phyloP scores from a whole-genome alignment of 2,888 invertebrate species.

The Orchesellides sinensis region DNA sequence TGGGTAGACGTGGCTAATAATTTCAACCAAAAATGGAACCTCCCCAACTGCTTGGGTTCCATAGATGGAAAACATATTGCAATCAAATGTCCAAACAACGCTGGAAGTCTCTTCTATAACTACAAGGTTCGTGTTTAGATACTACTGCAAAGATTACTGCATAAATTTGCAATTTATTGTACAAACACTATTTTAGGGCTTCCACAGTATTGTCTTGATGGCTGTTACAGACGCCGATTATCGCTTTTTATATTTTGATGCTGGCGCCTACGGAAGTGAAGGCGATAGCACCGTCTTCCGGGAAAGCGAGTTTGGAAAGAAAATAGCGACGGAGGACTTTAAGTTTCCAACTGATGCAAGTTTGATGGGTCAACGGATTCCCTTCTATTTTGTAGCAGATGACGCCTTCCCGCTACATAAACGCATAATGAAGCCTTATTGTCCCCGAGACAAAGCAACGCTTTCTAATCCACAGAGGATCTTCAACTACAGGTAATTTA shows the following conservation, averaged over 20 bases:
- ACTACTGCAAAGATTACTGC: not conserved
- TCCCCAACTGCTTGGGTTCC: conserved; percentile 70
- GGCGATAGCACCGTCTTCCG: conserved; percentile 67
- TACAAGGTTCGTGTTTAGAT: conserved; percentile 61
- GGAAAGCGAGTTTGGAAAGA: conserved; percentile 16
- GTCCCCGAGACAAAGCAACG: conserved; percentile 43
- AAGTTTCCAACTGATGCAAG: conserved; percentile 24
- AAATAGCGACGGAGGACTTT: not conserved
- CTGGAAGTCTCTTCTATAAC: conserved; percentile 72
- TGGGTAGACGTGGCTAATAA: conserved; percentile 27
- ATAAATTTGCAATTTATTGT: not conserved
- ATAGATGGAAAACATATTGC: conserved; percentile 70
- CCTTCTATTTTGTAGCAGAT: conserved; percentile 73
- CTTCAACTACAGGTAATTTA: conserved; percentile 50
- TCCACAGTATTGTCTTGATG: conserved; percentile 70
- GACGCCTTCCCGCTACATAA: conserved; percentile 72
- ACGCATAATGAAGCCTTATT: conserved; percentile 73
- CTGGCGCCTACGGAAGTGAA: conserved; percentile 71
- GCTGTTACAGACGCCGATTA: conserved; percentile 71
- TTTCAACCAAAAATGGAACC: conserved; percentile 66
- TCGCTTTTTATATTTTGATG: conserved; percentile 72
- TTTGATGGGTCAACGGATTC: conserved; percentile 49
- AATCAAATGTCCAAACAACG: conserved; percentile 68
- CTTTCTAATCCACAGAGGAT: not conserved
- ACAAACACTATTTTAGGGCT: conserved; percentile 40